Base-by-base conservation (phyloP, 1,140 invertebrate genomes). In the Anastrepha ludens region DNA sequence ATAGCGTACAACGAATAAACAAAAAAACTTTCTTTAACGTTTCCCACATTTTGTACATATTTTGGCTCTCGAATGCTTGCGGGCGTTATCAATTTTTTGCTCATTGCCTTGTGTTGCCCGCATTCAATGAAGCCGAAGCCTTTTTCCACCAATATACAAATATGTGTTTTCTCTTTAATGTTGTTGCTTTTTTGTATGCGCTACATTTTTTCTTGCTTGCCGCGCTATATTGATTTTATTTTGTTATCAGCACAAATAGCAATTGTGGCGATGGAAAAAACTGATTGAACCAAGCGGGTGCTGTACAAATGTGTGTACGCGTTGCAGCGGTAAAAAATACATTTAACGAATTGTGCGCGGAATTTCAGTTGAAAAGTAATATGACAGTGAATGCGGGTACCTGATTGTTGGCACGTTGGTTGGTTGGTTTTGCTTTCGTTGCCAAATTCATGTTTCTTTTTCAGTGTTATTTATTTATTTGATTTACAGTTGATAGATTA, bases 191-290 rank as follows among this genome's bases (percentile, higher is more conserved):
- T 39, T 44, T 47, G 64, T 67, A 39, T 67, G 64, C 13, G 64
- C 29, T 67, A 41, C 41, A 74, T 15, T 74, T 74, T 74, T 67
- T 47, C 44, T 44, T 41, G 15, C 41, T 74, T 74, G 67, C 67
- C 67, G 67, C 67, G 67, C 39, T 74, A 74, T 74, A 74, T 44
- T 74, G 67, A 74, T 74, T 74, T 44, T 74, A 47, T 74, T 74
- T 47, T 39, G 67, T 74, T 74, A 74, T 74, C 41, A 74, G 67
- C 67, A 15, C 39, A 74, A 74, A 74, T 74, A 8, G 41, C 15
- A 74, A 44, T 74, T 74, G 39, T 11, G 39, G 15, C 15, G 67
- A 39, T 17, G 39, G 17, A 74, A 70, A 70, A 70, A 41, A 74
- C 15, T 41, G 44, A 44, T 47, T 74, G 15, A 17, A 9, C 17